Evolutionary conservation across 2,888 invertebrate genomes (phyloP), one percentile per base, ranked within the genome.

Genomic region (Clostera curtula): DNA sequence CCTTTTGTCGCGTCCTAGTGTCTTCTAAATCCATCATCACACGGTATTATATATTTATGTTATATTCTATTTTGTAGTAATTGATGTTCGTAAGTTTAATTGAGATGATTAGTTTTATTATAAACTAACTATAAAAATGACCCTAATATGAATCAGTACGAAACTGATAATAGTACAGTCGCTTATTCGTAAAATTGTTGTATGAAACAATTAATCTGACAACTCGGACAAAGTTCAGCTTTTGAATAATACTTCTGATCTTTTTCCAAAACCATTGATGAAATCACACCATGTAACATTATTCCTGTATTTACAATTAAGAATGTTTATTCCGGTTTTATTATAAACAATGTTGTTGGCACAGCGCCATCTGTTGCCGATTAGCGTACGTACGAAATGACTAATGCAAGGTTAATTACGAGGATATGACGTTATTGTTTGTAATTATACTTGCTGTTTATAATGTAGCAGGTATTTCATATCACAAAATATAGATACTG

Each of bases 271-370:
- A 29, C 36, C 7, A 36, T 36, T 36, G 29, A 43, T 29, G 19
- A 30, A 30, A 36, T 31, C 24, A 24, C 5, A 10, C 27, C 14
- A 7, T 25, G 18, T 28, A 31, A 32, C 36, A 25, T 31, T 39
- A 33, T 34, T 45, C 21, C 31, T 31, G 18, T 8, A 13, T 26
- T 12, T 46, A 36, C 42, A 36, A 40, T 53, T 48, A 43, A 51
- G 41, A 40, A 42, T 49, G 49, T 54, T 56, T 62, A 63, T 43
- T 34, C 46, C 41, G 35, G 43, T 44, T 59, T 58, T 67, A 67
- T 59, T 55, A 59, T 75, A 74, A 68, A 74, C 72, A 74, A 66
- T 57, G 45, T 41, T 38, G 42, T 49, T 75, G 71, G 76, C 68
- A 47, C 34, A 33, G 38, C 43, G 70, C 72, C 75, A 76, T 61